Conservation (phyloP, 2,888 invertebrate species). For the Cerceris rybyensis region DNA sequence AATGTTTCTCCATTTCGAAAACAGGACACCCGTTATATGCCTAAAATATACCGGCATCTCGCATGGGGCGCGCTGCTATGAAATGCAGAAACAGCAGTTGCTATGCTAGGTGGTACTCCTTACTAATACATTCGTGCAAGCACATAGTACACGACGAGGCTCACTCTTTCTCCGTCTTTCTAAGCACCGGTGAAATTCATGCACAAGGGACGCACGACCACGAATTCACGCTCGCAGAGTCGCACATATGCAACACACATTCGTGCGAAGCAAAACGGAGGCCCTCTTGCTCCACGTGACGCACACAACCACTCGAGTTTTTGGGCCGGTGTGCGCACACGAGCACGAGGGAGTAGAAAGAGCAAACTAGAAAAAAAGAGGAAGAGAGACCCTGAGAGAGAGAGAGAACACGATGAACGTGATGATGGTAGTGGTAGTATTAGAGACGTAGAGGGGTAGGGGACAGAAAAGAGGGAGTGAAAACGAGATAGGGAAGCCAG, state of each 20-base stretch:
- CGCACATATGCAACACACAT: slow-evolving; percentile 32
- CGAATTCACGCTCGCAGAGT: slow-evolving; percentile 24
- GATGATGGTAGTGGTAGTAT: background rate
- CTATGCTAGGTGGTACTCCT: slow-evolving; percentile 79
- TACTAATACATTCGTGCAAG: slow-evolving; percentile 53
- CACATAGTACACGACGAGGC: slow-evolving; percentile 32
- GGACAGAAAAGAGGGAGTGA: slow-evolving; percentile 56
- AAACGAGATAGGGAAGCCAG: slow-evolving; percentile 63
- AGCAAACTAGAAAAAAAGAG: slow-evolving; percentile 46
- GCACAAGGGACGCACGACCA: slow-evolving; percentile 33
- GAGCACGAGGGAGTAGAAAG: slow-evolving; percentile 51
- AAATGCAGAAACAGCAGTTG: slow-evolving; percentile 81
- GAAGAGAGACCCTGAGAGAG: slow-evolving; percentile 19
- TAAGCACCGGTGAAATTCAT: slow-evolving; percentile 64
- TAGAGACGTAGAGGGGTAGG: slow-evolving; percentile 21
- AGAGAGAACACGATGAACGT: slow-evolving; percentile 20
- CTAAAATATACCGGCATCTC: slow-evolving; percentile 73
- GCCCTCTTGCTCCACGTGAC: background rate
- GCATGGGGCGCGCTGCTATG: slow-evolving; percentile 76
- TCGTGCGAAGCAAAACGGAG: background rate
- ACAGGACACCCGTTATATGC: slow-evolving; percentile 76
- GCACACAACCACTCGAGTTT: background rate
- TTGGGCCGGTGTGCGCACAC: slow-evolving; percentile 1
- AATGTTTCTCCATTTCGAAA: slow-evolving; percentile 31
- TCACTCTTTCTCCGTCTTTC: slow-evolving; percentile 59